A percentile compares a stretch with the other conserved stretches of the same genome.
These are phyloP conservation scores for Melinaea marsaeus DNA, from an alignment of 2,888 invertebrate genomes.

Conservation along the genomic window DNA sequence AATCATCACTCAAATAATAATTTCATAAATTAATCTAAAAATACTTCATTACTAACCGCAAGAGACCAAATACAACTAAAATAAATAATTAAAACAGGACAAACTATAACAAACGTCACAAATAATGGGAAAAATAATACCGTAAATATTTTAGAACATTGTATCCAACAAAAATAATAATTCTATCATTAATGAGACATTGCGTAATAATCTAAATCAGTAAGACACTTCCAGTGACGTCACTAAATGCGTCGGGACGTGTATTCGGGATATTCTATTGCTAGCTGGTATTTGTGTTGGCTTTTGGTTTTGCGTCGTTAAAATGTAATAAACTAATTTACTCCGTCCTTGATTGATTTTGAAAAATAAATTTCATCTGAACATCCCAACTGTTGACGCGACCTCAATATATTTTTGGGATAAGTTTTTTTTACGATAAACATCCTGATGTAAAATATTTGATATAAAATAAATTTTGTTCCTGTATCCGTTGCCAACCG, in stretches of 20 bases:
- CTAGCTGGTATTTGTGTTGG: slow-evolving; percentile 20
- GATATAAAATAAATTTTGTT: neutral
- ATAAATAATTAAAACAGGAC: neutral
- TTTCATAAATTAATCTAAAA: too few relatives aligned
- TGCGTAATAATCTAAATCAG: slow-evolving; percentile 31
- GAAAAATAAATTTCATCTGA: neutral
- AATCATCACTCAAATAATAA: too few relatives aligned
- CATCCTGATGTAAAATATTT: slow-evolving; percentile 21
- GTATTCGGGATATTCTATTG: slow-evolving; percentile 23
- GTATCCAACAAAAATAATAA: slow-evolving; percentile 22
- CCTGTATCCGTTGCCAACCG: slow-evolving; percentile 1
- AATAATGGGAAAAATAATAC: neutral
- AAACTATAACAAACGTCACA: neutral
- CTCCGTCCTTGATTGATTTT: slow-evolving; percentile 2
- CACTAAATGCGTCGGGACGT: slow-evolving; percentile 29
- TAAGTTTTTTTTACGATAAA: slow-evolving; percentile 13
- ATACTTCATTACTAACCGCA: too few relatives aligned
- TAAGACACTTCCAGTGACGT: slow-evolving; percentile 33
- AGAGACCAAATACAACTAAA: too few relatives aligned
- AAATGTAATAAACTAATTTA: slow-evolving; percentile 17
- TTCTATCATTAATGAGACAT: slow-evolving; percentile 27
- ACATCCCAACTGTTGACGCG: neutral
- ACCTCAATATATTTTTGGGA: neutral
- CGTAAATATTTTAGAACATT: slow-evolving; percentile 6
- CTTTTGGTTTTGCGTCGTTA: slow-evolving; percentile 22